Evolutionary conservation across 2,797 vertebrate genomes (phyloP), one percentile per base, ranked within the genome.

Genomic region (Aplochiton taeniatus): DNA sequence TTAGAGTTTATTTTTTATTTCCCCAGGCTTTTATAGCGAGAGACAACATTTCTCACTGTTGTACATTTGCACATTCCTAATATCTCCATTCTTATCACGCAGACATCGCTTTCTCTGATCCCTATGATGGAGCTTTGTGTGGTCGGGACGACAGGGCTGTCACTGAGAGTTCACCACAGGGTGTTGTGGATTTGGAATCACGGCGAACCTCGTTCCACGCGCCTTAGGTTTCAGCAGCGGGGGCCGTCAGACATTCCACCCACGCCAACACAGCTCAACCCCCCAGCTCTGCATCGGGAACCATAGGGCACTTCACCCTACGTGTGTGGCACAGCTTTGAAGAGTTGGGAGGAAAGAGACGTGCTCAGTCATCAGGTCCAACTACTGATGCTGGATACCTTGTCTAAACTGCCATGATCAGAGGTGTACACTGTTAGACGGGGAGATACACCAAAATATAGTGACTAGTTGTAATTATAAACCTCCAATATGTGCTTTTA

Each of bases 201-300:
- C 68, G 64, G 4, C 1, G 10, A 5, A 14, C 41, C 58, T 18
- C 65, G 52, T 51, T 74, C 68, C 61, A 65, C 55, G 62, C 62
- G 72, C 68, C 44, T 88, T 69, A 63, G 63, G 69, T 88, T 87
- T 85, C 87, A 88, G 73, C 72, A 78, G 68, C 61, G 65, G 61
- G 72, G 68, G 61, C 70, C 65, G 65, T 78, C 72, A 75, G 64
- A 64, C 73, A 81, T 83, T 83, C 69, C 69, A 10, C 61, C 68
- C 67, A 66, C 58, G 77, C 73, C 74, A 72, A 70, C 63, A 55
- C 20, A 31, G 71, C 70, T 69, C 72, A 52, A 63, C 61, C 59
- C 57, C 42, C 62, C 68, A 71, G 69, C 74, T 74, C 69, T 63
- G 56, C 69, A 60, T 53, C 48, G 60, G 31, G 10, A 74, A 66